phyloP scores from a whole-genome alignment of 1,140 invertebrate species.

The Eurosta solidaginis region DNA sequence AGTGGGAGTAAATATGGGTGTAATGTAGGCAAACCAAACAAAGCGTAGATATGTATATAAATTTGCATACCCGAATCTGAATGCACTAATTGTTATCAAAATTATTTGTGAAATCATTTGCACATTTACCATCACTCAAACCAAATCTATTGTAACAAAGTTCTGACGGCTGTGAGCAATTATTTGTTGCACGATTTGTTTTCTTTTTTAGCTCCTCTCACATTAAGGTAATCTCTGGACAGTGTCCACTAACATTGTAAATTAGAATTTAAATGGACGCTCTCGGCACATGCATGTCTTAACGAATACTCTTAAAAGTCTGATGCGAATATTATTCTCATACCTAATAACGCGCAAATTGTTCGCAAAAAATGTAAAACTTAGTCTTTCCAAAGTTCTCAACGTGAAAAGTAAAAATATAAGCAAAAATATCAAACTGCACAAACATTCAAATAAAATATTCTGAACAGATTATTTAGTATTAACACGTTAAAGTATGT shows the following conservation, averaged over 20 bases:
- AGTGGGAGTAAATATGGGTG: no score
- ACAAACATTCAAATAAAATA: no score
- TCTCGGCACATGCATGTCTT: not conserved
- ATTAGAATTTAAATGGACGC: not conserved
- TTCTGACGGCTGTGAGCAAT: not conserved
- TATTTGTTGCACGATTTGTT: not conserved
- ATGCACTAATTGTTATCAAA: no score
- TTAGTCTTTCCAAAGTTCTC: not conserved
- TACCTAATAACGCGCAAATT: not conserved
- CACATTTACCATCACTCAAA: not conserved
- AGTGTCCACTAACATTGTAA: not conserved
- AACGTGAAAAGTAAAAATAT: not conserved
- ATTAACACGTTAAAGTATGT: no score
- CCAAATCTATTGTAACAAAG: not conserved
- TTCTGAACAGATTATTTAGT: no score
- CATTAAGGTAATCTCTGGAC: slow-evolving; percentile 1
- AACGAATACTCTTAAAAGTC: not conserved
- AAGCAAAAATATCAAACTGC: no score
- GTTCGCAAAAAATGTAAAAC: not conserved
- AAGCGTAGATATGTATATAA: no score
- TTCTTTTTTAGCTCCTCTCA: not conserved
- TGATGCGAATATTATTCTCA: slow-evolving; percentile 8
- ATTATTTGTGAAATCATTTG: no score
- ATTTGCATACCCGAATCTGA: no score
- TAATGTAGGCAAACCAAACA: no score